Evolutionary conservation across 2,888 invertebrate genomes (phyloP), one percentile per base, ranked within the genome.

Genomic region (Caenorhabditis doughertyi): DNA sequence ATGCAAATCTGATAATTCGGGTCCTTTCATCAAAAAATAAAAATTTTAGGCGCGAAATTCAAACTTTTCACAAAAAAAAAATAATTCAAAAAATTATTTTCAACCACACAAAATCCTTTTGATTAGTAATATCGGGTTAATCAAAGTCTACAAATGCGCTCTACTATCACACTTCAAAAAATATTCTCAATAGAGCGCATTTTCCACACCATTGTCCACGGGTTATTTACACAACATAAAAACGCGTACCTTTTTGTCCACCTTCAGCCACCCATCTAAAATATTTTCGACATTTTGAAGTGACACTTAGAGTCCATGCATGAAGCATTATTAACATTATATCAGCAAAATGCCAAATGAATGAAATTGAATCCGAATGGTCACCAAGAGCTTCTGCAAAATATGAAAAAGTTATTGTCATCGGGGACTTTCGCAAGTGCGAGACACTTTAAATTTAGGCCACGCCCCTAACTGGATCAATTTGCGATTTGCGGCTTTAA

Each of bases 281-380:
- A 53, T 82, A 84, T 25, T 79, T 76, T 16, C 84, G 76, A 32
- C 71, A 77, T 49, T 85, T 85, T 16, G 77, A 80, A n/a, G 79
- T 79, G n/a, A 85, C 79, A 25, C 77, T 67, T 16, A 85, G 72
- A 11, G 62, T 60, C 77, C 84, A 85, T 11, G 74, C 77, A 49
- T 85, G 85, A 11, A 74, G 29, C 65, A 84, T 70, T 25, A 85
- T 82, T 25, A 81, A 71, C 42, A 84, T 18, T 7, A 85, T 82
- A 64, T 84, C 84, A 3, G 80, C 49, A 32, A 85, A 77, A 39
- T 85, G 85, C 68, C 84, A 76, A n/a, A 85, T 62, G 58, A 85
- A 81, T 5, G 83, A 85, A 23, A 85, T 65, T 3, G 76, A 77
- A 29, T 84, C 84, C 16, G 83, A 84, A 60, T 83, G 72, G 25